Evolutionary conservation across 2,797 vertebrate species (phyloP).

Genomic region (Alectoris magna): DNA sequence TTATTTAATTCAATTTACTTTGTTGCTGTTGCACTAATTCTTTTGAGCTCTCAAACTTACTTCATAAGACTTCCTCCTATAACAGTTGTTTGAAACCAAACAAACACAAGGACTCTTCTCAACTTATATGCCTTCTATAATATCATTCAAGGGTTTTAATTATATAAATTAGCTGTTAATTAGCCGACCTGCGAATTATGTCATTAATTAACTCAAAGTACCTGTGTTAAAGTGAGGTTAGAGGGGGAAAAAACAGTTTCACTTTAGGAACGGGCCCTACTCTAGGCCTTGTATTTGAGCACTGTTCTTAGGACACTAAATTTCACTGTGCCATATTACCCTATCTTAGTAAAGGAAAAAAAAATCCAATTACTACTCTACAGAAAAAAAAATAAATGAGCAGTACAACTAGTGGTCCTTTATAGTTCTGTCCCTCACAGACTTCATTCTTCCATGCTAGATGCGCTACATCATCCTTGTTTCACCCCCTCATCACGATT

Average conservation of each 20-base stretch:
- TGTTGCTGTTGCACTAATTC: no score
- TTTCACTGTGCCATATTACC: neutral
- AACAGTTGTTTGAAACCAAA: accelerated
- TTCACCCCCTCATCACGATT: neutral
- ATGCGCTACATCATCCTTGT: neutral
- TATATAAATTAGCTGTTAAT: neutral
- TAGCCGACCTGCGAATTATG: neutral
- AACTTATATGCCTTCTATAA: accelerated
- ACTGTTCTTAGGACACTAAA: neutral
- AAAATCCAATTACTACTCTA: neutral
- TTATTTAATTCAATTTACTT: neutral
- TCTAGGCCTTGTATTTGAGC: neutral
- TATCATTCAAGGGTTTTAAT: neutral
- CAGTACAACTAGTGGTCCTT: neutral
- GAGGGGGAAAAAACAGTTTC: neutral
- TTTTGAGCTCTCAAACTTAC: neutral
- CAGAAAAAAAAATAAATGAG: neutral
- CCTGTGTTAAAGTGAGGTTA: neutral
- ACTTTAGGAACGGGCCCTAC: neutral
- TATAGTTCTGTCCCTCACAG: neutral
- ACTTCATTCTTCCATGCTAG: neutral
- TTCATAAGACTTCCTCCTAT: accelerated
- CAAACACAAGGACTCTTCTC: accelerated
- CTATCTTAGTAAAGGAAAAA: neutral
- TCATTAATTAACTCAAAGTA: neutral